Evolutionary conservation across 2,888 invertebrate genomes (phyloP).

Genomic region (Microchrysa polita): DNA sequence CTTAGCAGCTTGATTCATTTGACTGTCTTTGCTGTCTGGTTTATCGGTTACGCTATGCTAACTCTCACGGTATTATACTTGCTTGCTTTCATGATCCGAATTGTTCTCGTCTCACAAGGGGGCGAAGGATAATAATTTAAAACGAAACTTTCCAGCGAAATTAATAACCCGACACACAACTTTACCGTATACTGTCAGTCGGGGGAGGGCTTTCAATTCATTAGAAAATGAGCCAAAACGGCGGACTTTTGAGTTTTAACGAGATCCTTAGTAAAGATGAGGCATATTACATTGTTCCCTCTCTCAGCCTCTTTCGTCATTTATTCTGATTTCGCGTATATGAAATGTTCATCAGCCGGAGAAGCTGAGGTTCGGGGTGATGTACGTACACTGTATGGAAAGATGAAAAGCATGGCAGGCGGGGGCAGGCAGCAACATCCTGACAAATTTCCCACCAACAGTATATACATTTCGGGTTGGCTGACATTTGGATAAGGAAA

Average conservation of each 20-base stretch:
- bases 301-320: constrained; percentile 6
- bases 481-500: neutral
- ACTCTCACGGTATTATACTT: neutral
- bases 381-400: too few relatives aligned
- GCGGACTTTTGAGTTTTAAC: too few relatives aligned
- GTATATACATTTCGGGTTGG: neutral
- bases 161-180: constrained; percentile 43
- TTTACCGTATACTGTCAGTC: constrained; percentile 42
- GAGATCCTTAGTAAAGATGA: neutral
- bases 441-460: constrained; percentile 19
- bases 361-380: too few relatives aligned
- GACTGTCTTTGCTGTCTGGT: neutral
- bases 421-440: constrained; percentile 17
- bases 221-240: constrained; percentile 40
- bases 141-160: constrained; percentile 38
- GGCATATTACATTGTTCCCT: neutral
- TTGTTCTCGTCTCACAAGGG: too few relatives aligned
- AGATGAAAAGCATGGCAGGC: neutral
- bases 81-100: too few relatives aligned
- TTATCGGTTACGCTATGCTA: constrained; percentile 21
- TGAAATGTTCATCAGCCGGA: neutral
- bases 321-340: neutral
- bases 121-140: constrained; percentile 10
- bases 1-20: constrained; percentile 19
- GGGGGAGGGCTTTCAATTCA: constrained; percentile 45